Percentiles rank a stretch among this genome's conserved stretches.
These are phyloP conservation scores for Stenchaetothrips biformis DNA, from an alignment of 2,888 invertebrate genomes.

Conservation along the genomic window DNA sequence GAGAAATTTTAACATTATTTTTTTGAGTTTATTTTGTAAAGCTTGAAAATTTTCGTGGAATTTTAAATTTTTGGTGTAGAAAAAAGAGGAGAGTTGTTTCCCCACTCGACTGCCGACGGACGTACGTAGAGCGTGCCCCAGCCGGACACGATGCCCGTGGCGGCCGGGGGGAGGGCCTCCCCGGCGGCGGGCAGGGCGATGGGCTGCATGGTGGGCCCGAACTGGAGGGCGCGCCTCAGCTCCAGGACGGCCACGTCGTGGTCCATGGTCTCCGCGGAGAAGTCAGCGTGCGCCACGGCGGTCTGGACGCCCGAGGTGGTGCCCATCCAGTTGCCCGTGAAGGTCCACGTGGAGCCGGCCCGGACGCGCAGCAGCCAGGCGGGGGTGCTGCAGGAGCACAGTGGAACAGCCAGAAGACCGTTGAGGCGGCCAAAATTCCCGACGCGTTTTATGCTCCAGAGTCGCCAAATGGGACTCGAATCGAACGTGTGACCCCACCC, in stretches of 20 bases:
- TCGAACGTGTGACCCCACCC: too few species aligned
- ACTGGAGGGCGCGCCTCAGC: neutral
- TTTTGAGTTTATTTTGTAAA: too few species aligned
- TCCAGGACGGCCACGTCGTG: neutral
- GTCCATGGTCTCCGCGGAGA: neutral
- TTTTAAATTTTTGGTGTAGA: too few species aligned
- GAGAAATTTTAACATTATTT: too few species aligned
- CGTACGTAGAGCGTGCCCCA: slow-evolving; percentile 1
- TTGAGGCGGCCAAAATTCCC: too few species aligned
- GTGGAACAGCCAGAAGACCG: too few species aligned
- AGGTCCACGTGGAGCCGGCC: slow-evolving; percentile 4
- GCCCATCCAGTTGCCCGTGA: neutral
- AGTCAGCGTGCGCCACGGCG: neutral
- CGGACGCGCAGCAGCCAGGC: neutral
- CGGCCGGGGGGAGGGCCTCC: neutral
- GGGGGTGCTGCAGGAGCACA: neutral
- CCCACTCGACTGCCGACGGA: too few species aligned
- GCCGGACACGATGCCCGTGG: neutral
- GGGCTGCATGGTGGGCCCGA: slow-evolving; percentile 11
- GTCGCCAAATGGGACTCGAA: too few species aligned
- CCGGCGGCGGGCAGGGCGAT: neutral
- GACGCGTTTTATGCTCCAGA: too few species aligned
- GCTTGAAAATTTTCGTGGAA: too few species aligned
- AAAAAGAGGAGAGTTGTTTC: too few species aligned
- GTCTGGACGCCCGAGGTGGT: neutral